Evolutionary conservation across 2,888 invertebrate species (phyloP).

Genomic region (Sicus ferrugineus): DNA sequence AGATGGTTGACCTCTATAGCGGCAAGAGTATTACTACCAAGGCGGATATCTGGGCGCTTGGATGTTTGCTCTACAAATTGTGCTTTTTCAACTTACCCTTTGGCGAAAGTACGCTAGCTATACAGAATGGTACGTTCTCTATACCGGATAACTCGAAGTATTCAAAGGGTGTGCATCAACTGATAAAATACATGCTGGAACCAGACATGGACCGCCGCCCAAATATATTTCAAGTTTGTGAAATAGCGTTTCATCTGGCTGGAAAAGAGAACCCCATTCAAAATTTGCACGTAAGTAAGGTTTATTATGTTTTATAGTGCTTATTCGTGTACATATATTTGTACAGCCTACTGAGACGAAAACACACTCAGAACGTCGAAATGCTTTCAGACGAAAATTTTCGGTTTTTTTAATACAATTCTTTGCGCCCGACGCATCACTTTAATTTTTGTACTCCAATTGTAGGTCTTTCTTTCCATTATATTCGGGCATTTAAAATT

Average conservation of each 20-base stretch:
- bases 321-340: too few species aligned
- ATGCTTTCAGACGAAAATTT: too few species aligned
- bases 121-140: slow-evolving; percentile 86
- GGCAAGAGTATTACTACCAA: slow-evolving; percentile 85
- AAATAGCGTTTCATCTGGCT: slow-evolving; percentile 74
- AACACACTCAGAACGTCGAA: too few species aligned
- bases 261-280: slow-evolving; percentile 80
- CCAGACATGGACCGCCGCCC: slow-evolving; percentile 83
- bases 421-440: too few species aligned
- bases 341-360: too few species aligned
- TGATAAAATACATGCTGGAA: slow-evolving; percentile 86
- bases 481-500: too few species aligned
- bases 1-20: slow-evolving; percentile 91
- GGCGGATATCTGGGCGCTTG: slow-evolving; percentile 90
- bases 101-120: slow-evolving; percentile 91
- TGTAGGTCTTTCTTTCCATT: too few species aligned
- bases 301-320: background rate
- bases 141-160: slow-evolving; percentile 84
- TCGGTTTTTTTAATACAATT: too few species aligned
- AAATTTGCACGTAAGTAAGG: slow-evolving; percentile 75
- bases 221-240: slow-evolving; percentile 85
- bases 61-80: slow-evolving; percentile 86
- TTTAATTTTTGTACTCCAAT: too few species aligned
- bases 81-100: slow-evolving; percentile 91
- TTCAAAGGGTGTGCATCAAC: slow-evolving; percentile 74